These are phyloP conservation scores for Venustoraphidia nigricollis DNA, from an alignment of 2,888 invertebrate species.

Conservation along the genomic window DNA sequence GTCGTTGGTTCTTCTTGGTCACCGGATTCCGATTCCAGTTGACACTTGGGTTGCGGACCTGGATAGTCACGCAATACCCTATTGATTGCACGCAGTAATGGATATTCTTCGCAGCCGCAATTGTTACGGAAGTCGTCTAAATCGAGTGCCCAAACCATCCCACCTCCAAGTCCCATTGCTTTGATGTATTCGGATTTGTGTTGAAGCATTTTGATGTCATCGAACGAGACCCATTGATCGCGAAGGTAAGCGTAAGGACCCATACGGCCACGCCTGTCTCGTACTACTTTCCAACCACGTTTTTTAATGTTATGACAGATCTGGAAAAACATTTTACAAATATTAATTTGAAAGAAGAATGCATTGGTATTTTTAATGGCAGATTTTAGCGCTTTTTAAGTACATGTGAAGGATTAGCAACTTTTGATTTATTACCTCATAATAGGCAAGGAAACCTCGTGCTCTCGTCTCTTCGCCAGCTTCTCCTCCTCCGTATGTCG, in stretches of 20 bases:
- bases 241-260: slow-evolving; percentile 73
- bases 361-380: no score
- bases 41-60: slow-evolving; percentile 46
- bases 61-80: slow-evolving; percentile 56
- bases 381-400: no score
- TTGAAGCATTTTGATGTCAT: slow-evolving; percentile 69
- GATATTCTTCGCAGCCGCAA: slow-evolving; percentile 70
- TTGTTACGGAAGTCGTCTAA: slow-evolving; percentile 72
- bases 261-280: slow-evolving; percentile 65
- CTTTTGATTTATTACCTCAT: slow-evolving; percentile 43
- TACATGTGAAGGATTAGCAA: no score
- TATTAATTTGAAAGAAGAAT: no score
- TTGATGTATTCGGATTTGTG: slow-evolving; percentile 73
- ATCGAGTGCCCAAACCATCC: slow-evolving; percentile 83
- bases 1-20: slow-evolving; percentile 8
- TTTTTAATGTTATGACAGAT: slow-evolving; percentile 66
- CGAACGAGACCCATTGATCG: slow-evolving; percentile 90
- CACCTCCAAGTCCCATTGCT: slow-evolving; percentile 65
- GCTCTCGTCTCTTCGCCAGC: slow-evolving; percentile 79
- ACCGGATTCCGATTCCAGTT: slow-evolving; percentile 24
- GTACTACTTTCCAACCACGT: slow-evolving; percentile 61
- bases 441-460: slow-evolving; percentile 75
- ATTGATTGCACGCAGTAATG: slow-evolving; percentile 65
- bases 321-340: slow-evolving; percentile 25
- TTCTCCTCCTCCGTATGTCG: slow-evolving; percentile 75